Percentiles rank a stretch among this genome's conserved stretches.
phyloP scores from a whole-genome alignment of 2,113 vertebrate genomes.

The Plotosus lineatus region DNA sequence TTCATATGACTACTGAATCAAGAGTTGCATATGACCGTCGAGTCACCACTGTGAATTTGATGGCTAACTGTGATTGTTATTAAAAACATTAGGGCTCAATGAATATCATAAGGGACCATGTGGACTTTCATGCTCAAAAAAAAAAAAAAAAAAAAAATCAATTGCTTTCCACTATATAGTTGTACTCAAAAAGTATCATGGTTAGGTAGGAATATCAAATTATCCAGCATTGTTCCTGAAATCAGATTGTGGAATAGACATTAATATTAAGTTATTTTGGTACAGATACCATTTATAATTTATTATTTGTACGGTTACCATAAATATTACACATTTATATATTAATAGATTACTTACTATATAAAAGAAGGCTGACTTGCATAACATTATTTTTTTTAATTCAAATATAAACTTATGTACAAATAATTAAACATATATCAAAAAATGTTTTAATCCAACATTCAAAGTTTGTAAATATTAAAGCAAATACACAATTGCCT shows the following conservation, averaged over 20 bases:
- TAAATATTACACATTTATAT: not conserved
- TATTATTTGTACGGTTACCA: too few relatives aligned
- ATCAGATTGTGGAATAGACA: not conserved
- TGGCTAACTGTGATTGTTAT: conserved; percentile 28
- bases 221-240: not conserved
- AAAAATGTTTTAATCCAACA: not conserved
- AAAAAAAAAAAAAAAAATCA: not conserved
- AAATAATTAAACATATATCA: not conserved
- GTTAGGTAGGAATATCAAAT: not conserved
- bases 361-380: not conserved
- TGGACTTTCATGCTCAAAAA: not conserved
- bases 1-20: conserved; percentile 47
- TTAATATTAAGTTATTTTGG: not conserved
- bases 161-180: not conserved
- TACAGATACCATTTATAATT: not conserved
- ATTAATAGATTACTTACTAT: not conserved
- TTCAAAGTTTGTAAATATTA: not conserved
- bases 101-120: conserved; percentile 12
- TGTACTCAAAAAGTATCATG: not conserved
- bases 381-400: too few relatives aligned
- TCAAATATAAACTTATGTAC: too few relatives aligned
- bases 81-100: conserved; percentile 15
- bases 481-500: not conserved
- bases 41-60: conserved; percentile 36
- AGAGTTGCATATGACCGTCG: conserved; percentile 23